A percentile compares a stretch with the other conserved stretches of the same genome.
These are phyloP conservation scores for Eupeodes corollae DNA, from an alignment of 1,140 invertebrate genomes.

Conservation along the genomic window DNA sequence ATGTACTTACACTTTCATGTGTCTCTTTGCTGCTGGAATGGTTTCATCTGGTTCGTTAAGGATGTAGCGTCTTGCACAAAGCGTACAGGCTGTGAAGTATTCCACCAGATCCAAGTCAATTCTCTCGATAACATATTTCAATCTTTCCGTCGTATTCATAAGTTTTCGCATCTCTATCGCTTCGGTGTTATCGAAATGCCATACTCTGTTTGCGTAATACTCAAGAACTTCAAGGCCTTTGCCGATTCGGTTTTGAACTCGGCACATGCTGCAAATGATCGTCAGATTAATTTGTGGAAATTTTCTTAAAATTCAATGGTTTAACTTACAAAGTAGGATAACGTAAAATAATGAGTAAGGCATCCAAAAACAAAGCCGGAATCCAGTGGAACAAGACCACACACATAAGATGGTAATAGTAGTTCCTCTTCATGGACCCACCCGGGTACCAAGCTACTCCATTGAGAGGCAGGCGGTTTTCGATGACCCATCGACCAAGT, in stretches of 20 bases:
- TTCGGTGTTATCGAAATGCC: slow-evolving; percentile 61
- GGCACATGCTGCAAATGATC: slow-evolving; percentile 47
- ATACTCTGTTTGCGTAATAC: slow-evolving; percentile 75
- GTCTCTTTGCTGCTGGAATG: slow-evolving; percentile 63
- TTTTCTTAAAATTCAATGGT: not conserved
- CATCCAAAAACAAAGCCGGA: slow-evolving; percentile 71
- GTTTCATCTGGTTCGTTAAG: slow-evolving; percentile 75
- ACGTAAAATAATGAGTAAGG: slow-evolving; percentile 58
- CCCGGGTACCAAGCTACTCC: slow-evolving; percentile 79
- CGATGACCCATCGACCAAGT: slow-evolving; percentile 63
- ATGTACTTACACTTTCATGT: slow-evolving; percentile 59
- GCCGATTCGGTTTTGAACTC: slow-evolving; percentile 61
- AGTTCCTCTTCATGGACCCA: slow-evolving; percentile 74
- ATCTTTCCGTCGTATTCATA: slow-evolving; percentile 52
- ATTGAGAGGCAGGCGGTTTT: slow-evolving; percentile 61
- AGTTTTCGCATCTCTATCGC: slow-evolving; percentile 40
- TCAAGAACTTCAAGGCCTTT: slow-evolving; percentile 78
- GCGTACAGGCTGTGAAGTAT: slow-evolving; percentile 63
- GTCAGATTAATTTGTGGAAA: not conserved
- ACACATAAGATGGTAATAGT: slow-evolving; percentile 63
- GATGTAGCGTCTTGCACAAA: slow-evolving; percentile 61
- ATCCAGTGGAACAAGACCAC: slow-evolving; percentile 73
- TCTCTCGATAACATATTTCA: slow-evolving; percentile 57
- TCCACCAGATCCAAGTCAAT: slow-evolving; percentile 55
- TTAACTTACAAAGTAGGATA: slow-evolving; percentile 67